These are phyloP conservation scores for Brachirus orientalis DNA, from an alignment of 2,113 vertebrate species.

Conservation along the genomic window DNA sequence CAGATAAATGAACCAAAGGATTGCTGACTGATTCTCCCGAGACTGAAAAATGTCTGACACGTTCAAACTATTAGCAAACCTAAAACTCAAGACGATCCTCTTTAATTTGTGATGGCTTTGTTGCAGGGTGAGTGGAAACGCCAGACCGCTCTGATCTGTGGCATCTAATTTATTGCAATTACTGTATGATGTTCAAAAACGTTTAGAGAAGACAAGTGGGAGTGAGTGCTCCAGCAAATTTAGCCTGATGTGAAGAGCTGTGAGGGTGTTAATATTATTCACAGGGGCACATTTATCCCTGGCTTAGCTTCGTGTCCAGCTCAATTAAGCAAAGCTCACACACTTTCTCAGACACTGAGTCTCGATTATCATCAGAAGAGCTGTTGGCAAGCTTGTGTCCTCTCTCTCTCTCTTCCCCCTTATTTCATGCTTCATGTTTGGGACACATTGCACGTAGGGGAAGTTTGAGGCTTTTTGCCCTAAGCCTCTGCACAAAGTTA, in stretches of 20 bases:
- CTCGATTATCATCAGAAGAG: constrained; percentile 57
- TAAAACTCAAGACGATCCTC: constrained; percentile 28
- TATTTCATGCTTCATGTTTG: constrained; percentile 38
- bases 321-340: constrained; percentile 64
- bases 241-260: constrained; percentile 54
- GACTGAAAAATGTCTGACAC: constrained; percentile 18
- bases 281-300: constrained; percentile 54
- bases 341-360: constrained; percentile 51
- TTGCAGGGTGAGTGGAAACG: background rate
- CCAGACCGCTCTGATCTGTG: constrained; percentile 11
- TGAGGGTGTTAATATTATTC: constrained; percentile 62
- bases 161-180: constrained; percentile 43
- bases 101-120: constrained; percentile 27
- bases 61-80: constrained; percentile 17
- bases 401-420: constrained; percentile 19
- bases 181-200: constrained; percentile 26
- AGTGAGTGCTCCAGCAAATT: constrained; percentile 45
- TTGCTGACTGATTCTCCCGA: background rate
- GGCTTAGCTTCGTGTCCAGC: constrained; percentile 61
- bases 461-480: background rate
- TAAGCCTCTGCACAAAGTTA: background rate
- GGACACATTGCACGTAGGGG: constrained; percentile 19
- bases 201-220: constrained; percentile 49
- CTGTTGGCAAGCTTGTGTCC: constrained; percentile 21
- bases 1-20: constrained; percentile 42